phyloP scores from a whole-genome alignment of 2,888 invertebrate genomes.

The Ganaspis brasiliensis region DNA sequence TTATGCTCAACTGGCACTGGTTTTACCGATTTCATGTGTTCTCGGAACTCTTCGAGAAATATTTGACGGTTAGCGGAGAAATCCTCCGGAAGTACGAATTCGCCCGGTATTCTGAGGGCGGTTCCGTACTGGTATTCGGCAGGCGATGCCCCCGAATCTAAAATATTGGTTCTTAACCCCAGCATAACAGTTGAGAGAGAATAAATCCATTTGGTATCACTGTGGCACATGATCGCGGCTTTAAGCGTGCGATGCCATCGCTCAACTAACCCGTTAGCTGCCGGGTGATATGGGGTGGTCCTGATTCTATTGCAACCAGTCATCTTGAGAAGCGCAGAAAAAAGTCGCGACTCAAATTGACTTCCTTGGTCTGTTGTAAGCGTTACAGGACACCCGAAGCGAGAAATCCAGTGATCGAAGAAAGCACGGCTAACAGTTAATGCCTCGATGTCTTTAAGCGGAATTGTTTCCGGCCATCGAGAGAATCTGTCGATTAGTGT shows the following conservation, averaged over 20 bases:
- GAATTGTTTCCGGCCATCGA: conserved; percentile 62
- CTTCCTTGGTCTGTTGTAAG: conserved; percentile 65
- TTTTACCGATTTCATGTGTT: too few relatives aligned
- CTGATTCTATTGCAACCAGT: conserved; percentile 44
- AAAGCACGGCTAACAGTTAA: conserved; percentile 56
- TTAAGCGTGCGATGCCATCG: conserved; percentile 44
- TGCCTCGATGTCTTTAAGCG: conserved; percentile 54
- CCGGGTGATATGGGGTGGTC: conserved; percentile 54
- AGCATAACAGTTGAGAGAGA: conserved; percentile 54
- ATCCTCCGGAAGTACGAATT: too few relatives aligned
- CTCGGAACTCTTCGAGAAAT: too few relatives aligned
- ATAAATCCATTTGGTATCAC: conserved; percentile 53
- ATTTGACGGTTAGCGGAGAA: too few relatives aligned
- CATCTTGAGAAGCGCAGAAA: conserved; percentile 48
- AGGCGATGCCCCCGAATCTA: too few relatives aligned
- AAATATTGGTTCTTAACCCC: too few relatives aligned
- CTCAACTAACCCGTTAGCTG: conserved; percentile 58
- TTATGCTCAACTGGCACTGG: too few relatives aligned
- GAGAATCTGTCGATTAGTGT: conserved; percentile 70
- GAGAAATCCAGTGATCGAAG: conserved; percentile 55
- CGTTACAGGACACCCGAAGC: conserved; percentile 56
- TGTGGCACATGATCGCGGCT: too few relatives aligned
- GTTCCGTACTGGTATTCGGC: too few relatives aligned
- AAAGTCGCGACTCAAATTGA: conserved; percentile 64
- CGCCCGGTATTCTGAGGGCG: too few relatives aligned